Percentiles rank a stretch among this genome's conserved stretches.
These are phyloP conservation scores for Ptychadena robeensis DNA, from an alignment of 2,797 vertebrate species.

Conservation along the genomic window DNA sequence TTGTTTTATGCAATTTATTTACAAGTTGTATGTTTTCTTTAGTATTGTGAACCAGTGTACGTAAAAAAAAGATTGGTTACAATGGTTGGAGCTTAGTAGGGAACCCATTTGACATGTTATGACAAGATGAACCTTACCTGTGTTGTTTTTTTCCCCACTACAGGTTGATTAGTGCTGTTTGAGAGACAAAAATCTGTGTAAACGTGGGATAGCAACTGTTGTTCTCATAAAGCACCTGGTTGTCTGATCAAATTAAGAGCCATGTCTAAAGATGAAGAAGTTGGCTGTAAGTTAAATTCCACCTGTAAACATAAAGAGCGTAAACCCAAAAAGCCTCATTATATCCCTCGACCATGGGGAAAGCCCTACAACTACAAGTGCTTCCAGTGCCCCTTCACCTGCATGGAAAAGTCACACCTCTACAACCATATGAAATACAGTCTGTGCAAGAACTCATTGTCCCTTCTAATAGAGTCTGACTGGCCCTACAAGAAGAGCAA, in stretches of 20 bases:
- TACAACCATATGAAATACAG: conserved; percentile 99
- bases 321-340: conserved; percentile 97
- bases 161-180: conserved; percentile 20
- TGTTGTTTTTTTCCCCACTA: neutral
- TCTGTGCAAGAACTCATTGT: conserved; percentile 96
- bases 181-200: neutral
- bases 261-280: conserved; percentile 93
- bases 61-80: neutral
- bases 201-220: neutral
- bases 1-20: no score
- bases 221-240: neutral
- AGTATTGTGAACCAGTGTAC: neutral
- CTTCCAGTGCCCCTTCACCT: conserved; percentile 98
- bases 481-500: conserved; percentile 94
- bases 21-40: neutral
- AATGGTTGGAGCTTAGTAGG: neutral
- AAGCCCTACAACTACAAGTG: conserved; percentile 99
- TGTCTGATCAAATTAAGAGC: neutral
- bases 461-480: conserved; percentile 91
- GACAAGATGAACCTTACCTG: neutral
- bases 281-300: conserved; percentile 80
- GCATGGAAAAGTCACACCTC: conserved; percentile 98
- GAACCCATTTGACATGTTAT: neutral
- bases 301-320: conserved; percentile 90
- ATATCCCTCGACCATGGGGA: conserved; percentile 95